Base-by-base conservation (phyloP, 2,888 invertebrate genomes). In the Resseliella maxima region DNA sequence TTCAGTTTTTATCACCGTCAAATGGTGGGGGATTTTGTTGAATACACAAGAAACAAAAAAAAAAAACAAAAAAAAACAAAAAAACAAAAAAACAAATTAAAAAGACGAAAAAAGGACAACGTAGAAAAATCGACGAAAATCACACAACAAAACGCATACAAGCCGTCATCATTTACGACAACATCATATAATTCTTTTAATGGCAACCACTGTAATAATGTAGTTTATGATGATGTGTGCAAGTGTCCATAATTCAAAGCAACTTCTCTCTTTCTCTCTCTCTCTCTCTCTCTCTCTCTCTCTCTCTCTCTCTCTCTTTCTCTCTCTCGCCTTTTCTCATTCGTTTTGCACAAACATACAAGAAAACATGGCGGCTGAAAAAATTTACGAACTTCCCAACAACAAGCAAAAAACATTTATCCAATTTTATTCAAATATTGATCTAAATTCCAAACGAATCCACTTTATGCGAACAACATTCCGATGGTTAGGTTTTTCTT, bases 191-290 rank as follows among this genome's bases (percentile, higher is more conserved):
- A 72, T 72, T 72, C 72, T 72, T 72, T 72, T 72, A 72, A 72
- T 72, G 72, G 72, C 72, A 31, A 72, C 72, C 35, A 72, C 31
- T 72, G 72, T 72, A 72, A 72, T 72, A 72, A 72, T 72, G 12
- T 72, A 31, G 72, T 72, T 72, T 72, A 72, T 72, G 72, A 72
- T 72, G 31, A 72, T 72, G 72, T 72, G 31, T 72, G 72, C 31
- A 35, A 72, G n/a, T 31, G 72, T 72, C 31, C 35, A 72, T 72
- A 72, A 72, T 72, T 72, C 72, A 72, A 31, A 2, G 72, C 12
- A 72, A 72, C 31, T 31, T 15, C 18, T 0, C n/a, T n/a, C n/a
- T n/a, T n/a, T n/a, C n/a, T n/a, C n/a, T n/a, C n/a, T n/a, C n/a
- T n/a, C n/a, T n/a, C n/a, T n/a, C n/a, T n/a, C n/a, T n/a, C n/a